Evolutionary conservation across 2,888 invertebrate species (phyloP), one percentile per base, ranked within the genome.

Genomic region (Drosophila falleni): DNA sequence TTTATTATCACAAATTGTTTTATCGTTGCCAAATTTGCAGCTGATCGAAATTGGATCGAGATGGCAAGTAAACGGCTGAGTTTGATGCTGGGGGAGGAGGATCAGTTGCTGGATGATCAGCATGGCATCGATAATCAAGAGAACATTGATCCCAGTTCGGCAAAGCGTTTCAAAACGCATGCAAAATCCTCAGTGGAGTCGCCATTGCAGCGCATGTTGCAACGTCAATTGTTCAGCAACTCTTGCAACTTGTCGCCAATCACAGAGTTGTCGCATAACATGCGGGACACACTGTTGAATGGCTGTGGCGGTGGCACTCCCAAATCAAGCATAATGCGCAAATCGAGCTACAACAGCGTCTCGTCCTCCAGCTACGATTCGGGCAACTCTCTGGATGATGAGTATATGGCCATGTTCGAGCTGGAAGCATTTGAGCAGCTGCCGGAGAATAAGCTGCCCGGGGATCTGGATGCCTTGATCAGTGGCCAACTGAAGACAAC

Each of bases 331-430:
- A 41, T 89, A 77, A 54, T 92, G 56, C 89, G 89, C 53, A 58
- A 92, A 55, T 88, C 89, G 55, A 89, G 93, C n/a, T 93, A 93
- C 66, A 92, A 93, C 35, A 94, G 93, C 70, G 91, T 94, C 35
- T 94, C 94, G 3, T 91, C 91, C 33, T 91, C 91, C 33, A 75
- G 74, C 49, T 93, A 93, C 33, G 94, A 94, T 71, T 94, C 94
- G 1, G 59, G 87, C 23, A 86, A 81, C 39, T 94, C 94, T 84
- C 94, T 95, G 85, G 95, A 95, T 80, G 95, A 95, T 54, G 95
- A 95, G 79, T 91, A 91, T 46, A 93, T 94, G 87, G 95, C 95
- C 54, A 93, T 95, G 72, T 93, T 94, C 54, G 95, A 95, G 82
- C 91, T 94, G 81, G 95, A 95, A 49, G 33, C 78, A 11, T 11